Conservation (phyloP, 64 coral and sea anemone species). For the Montipora efflorescens region DNA sequence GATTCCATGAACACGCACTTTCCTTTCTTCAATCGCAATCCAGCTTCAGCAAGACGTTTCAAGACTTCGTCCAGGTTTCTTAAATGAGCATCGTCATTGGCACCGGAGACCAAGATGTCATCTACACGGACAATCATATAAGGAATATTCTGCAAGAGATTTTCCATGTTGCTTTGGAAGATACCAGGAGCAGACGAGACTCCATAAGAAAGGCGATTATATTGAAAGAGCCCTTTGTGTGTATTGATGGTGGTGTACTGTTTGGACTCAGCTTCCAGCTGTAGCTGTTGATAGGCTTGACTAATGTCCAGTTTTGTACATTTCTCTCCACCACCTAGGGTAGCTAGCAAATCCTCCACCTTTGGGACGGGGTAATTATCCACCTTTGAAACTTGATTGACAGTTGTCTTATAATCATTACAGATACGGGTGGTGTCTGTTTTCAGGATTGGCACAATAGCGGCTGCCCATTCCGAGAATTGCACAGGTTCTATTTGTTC, state of each 20-base stretch:
- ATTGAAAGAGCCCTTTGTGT: slow-evolving; percentile 15
- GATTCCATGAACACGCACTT: slow-evolving; percentile 2
- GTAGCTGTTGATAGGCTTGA: slow-evolving; percentile 11
- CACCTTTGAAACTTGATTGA: no score
- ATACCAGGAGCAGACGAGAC: slow-evolving; percentile 47
- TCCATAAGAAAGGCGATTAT: slow-evolving; percentile 23
- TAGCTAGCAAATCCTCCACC: slow-evolving; percentile 4
- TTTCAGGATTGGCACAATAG: no score
- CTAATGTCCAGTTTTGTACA: slow-evolving; percentile 17
- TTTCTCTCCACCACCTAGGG: background rate
- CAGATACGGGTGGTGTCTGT: no score
- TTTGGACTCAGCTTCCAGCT: slow-evolving; percentile 3
- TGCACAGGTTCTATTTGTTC: no score
- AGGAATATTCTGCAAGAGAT: background rate
- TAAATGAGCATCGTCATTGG: background rate
- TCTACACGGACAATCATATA: slow-evolving; percentile 8
- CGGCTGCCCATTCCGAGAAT: no score
- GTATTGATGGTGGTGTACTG: background rate
- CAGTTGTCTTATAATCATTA: no score
- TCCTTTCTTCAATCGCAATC: background rate
- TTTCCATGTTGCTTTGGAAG: slow-evolving; percentile 41
- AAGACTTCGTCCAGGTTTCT: slow-evolving; percentile 4
- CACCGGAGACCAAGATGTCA: slow-evolving; percentile 23
- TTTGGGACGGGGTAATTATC: slow-evolving; percentile 14
- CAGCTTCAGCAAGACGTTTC: background rate